These are phyloP conservation scores for Dendrolimus kikuchii DNA, from an alignment of 1,140 invertebrate species.

Conservation along the genomic window DNA sequence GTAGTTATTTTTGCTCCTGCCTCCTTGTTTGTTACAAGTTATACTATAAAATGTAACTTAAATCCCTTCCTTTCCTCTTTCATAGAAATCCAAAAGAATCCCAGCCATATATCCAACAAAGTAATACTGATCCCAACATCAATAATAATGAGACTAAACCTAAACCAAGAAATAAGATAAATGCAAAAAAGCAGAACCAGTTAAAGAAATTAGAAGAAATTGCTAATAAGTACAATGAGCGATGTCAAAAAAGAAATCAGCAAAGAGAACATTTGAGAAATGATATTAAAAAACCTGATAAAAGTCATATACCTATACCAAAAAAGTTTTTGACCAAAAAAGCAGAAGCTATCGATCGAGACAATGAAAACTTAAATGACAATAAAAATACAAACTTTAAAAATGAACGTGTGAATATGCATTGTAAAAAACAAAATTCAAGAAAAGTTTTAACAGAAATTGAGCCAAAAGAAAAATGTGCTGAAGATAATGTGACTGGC, in stretches of 20 bases:
- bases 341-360: not conserved
- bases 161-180: constrained; percentile 34
- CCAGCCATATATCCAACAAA: constrained; percentile 18
- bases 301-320: constrained; percentile 22
- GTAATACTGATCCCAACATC: constrained; percentile 13
- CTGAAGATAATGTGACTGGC: no score
- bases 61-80: constrained; percentile 60
- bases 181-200: constrained; percentile 43
- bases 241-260: not conserved
- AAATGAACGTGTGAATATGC: constrained; percentile 5
- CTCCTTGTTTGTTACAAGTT: constrained; percentile 59
- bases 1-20: constrained; percentile 42
- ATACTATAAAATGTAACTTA: constrained; percentile 17
- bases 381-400: constrained; percentile 7
- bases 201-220: constrained; percentile 38
- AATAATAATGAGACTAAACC: constrained; percentile 23
- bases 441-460: constrained; percentile 5
- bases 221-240: constrained; percentile 1
- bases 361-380: no score
- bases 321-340: constrained; percentile 20
- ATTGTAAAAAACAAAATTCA: constrained; percentile 16
- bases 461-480: not conserved
- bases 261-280: constrained; percentile 2
- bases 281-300: constrained; percentile 16
- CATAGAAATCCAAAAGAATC: constrained; percentile 49